These are phyloP conservation scores for Protosalanx chinensis DNA, from an alignment of 2,797 vertebrate species.

Conservation along the genomic window DNA sequence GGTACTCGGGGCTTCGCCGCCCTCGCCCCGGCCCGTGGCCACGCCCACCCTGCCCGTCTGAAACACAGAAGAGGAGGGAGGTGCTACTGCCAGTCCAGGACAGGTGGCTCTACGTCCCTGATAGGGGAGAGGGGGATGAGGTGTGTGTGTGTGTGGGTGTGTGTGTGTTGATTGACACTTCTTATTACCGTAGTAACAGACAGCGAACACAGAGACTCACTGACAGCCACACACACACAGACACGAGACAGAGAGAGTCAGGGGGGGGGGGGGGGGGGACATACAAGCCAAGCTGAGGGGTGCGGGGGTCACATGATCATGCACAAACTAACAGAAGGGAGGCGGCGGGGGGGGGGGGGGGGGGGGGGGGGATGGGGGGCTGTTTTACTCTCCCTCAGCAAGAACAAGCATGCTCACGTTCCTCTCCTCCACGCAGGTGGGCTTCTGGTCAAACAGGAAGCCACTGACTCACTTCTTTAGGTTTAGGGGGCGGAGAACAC, in stretches of 20 bases:
- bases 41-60: constrained; percentile 83
- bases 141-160: constrained; percentile 58
- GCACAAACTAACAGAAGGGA: constrained; percentile 50
- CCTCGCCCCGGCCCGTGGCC: constrained; percentile 69
- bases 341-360: constrained; percentile 36
- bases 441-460: constrained; percentile 39
- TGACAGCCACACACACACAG: background rate
- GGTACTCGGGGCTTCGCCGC: constrained; percentile 83
- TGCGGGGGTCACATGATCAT: constrained; percentile 52
- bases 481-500: constrained; percentile 25
- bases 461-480: constrained; percentile 42
- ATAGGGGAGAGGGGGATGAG: constrained; percentile 58
- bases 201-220: constrained; percentile 15
- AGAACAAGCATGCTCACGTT: constrained; percentile 53
- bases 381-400: constrained; percentile 74
- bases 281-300: constrained; percentile 47
- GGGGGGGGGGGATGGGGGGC: constrained; percentile 61
- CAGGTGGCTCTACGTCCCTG: constrained; percentile 35
- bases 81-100: constrained; percentile 23
- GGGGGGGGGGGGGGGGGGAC: background rate
- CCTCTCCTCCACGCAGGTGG: constrained; percentile 29
- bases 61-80: constrained; percentile 3
- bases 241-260: background rate
- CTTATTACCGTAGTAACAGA: constrained; percentile 52
- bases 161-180: constrained; percentile 40